These are phyloP conservation scores for Lasiurus borealis DNA, from an alignment of 2,113 vertebrate genomes.

Conservation along the genomic window DNA sequence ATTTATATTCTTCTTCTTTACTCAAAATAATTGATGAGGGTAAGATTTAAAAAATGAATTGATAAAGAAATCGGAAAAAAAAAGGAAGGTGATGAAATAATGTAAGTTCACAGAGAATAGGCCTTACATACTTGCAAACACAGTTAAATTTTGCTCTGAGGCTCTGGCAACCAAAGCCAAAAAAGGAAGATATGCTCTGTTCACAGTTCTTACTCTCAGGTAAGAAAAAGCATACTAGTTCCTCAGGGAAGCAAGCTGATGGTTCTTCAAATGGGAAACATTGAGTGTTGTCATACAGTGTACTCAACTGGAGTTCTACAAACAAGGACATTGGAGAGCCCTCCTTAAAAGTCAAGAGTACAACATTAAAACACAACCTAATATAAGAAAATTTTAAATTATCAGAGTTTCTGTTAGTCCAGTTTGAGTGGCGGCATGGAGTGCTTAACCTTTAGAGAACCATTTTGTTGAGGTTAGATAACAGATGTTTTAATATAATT, in stretches of 20 bases:
- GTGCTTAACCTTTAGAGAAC: background rate
- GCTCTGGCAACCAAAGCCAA: background rate
- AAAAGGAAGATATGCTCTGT: background rate
- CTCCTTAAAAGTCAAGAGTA: background rate
- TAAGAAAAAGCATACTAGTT: slow-evolving; percentile 6
- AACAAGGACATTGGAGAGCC: background rate
- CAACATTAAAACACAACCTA: background rate
- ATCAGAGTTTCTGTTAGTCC: background rate
- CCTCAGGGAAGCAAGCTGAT: background rate
- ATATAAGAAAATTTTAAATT: background rate
- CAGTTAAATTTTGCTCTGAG: slow-evolving; percentile 24
- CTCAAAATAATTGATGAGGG: background rate
- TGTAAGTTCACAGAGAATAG: background rate
- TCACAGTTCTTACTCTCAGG: background rate
- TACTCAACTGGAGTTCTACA: background rate
- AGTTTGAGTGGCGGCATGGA: background rate
- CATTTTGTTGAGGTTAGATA: background rate
- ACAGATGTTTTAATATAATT: background rate
- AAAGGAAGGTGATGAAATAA: background rate
- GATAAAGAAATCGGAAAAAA: background rate
- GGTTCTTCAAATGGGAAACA: background rate
- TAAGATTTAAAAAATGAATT: slow-evolving; percentile 44
- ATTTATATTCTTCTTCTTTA: slow-evolving; percentile 5
- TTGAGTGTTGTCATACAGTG: background rate
- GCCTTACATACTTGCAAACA: background rate